phyloP scores from a whole-genome alignment of 2,888 invertebrate genomes.

The Eilema depressum region DNA sequence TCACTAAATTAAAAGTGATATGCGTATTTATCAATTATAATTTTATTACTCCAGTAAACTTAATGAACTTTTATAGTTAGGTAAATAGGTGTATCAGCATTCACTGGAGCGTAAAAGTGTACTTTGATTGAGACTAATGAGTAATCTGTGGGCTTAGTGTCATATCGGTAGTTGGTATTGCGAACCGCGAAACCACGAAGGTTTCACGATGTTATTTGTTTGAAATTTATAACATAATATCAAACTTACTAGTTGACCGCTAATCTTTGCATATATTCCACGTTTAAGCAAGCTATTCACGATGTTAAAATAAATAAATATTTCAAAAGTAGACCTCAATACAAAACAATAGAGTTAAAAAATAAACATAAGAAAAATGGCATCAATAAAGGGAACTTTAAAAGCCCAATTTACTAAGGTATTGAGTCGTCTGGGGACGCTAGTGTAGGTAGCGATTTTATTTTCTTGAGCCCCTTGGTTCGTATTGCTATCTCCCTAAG shows the following conservation, averaged over 20 bases:
- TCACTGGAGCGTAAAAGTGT: too few species aligned
- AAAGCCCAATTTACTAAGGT: constrained; percentile 78
- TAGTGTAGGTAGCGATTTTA: constrained; percentile 78
- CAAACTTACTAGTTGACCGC: neutral
- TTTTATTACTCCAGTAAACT: too few species aligned
- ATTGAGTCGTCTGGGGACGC: constrained; percentile 77
- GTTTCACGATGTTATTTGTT: too few species aligned
- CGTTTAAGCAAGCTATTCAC: neutral
- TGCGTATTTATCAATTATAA: too few species aligned
- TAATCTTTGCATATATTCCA: neutral
- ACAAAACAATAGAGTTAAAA: constrained; percentile 14
- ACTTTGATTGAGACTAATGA: too few species aligned
- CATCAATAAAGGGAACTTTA: constrained; percentile 57
- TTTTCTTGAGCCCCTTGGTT: constrained; percentile 69
- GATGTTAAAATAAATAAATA: neutral
- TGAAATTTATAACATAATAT: too few species aligned
- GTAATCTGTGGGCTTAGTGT: too few species aligned
- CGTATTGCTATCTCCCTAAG: constrained; percentile 78
- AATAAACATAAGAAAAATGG: constrained; percentile 44
- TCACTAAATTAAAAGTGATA: too few species aligned
- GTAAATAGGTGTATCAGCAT: too few species aligned
- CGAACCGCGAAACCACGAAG: too few species aligned
- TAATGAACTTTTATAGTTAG: too few species aligned
- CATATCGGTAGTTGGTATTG: too few species aligned
- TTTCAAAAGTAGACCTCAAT: neutral